These are phyloP conservation scores for Apolygus lucorum DNA, from an alignment of 1,140 invertebrate genomes.

Conservation along the genomic window DNA sequence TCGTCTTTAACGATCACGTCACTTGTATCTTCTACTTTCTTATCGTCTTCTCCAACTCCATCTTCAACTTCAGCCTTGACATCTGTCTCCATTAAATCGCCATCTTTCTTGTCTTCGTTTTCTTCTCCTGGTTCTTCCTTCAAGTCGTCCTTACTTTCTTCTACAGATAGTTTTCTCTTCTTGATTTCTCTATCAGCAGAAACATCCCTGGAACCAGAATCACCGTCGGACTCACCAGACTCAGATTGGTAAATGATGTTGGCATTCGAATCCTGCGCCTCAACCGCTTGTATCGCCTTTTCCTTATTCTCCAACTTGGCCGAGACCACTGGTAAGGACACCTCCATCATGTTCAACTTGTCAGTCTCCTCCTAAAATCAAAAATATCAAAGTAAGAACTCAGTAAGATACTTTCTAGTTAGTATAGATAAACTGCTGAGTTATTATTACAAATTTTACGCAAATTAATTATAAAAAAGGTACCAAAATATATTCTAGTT, in stretches of 20 bases:
- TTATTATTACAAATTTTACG: too few relatives aligned
- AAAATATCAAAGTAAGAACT: too few relatives aligned
- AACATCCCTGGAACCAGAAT: background rate
- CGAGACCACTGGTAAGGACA: background rate
- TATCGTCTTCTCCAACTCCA: background rate
- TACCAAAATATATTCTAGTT: too few relatives aligned
- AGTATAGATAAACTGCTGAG: too few relatives aligned
- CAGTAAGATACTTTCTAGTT: too few relatives aligned
- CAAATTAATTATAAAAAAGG: too few relatives aligned
- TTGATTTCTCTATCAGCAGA: background rate
- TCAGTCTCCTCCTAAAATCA: slow-evolving; percentile 19
- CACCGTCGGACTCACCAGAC: background rate
- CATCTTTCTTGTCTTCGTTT: too few relatives aligned
- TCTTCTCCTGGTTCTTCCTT: too few relatives aligned
- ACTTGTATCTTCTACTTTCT: background rate
- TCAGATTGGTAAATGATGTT: background rate
- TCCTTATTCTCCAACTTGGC: background rate
- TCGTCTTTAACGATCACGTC: too few relatives aligned
- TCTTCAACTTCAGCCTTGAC: background rate
- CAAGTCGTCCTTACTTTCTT: background rate
- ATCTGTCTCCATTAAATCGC: background rate
- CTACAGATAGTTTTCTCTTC: background rate
- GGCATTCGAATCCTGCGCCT: background rate
- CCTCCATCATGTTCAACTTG: slow-evolving; percentile 12
- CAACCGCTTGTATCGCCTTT: background rate